Conservation (phyloP, 1,140 invertebrate genomes). For the Stegodyphus dumicola region DNA sequence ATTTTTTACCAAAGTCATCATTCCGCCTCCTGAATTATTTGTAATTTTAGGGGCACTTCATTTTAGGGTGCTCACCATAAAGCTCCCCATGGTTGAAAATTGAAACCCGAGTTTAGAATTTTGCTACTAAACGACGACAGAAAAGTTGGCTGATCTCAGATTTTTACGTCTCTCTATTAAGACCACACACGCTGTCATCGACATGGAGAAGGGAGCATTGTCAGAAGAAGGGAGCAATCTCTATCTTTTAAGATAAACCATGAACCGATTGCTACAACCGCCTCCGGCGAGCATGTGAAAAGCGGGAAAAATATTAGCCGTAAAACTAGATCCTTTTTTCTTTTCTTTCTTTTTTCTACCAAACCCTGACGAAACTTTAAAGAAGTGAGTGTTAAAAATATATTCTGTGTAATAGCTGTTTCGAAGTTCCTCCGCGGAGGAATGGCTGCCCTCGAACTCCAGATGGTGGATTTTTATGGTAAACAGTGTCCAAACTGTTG, state of each 20-base stretch:
- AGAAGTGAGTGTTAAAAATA: constrained; percentile 45
- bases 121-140: constrained; percentile 3
- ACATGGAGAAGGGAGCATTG: constrained; percentile 23
- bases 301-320: constrained; percentile 16
- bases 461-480: constrained; percentile 54
- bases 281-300: not conserved
- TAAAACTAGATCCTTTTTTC: constrained; percentile 9
- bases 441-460: constrained; percentile 3
- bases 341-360: not conserved
- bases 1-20: no score
- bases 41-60: no score
- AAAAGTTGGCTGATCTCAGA: not conserved
- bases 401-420: constrained; percentile 19
- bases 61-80: no score
- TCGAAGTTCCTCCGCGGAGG: not conserved
- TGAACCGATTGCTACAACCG: not conserved
- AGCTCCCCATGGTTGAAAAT: constrained; percentile 12
- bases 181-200: constrained; percentile 42
- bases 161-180: constrained; percentile 2
- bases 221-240: constrained; percentile 24
- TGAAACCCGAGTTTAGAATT: constrained; percentile 29
- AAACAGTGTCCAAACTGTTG: constrained; percentile 44
- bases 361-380: not conserved
- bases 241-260: constrained; percentile 55
- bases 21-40: no score